These are phyloP conservation scores for Drosophila anomelani DNA, from an alignment of 2,888 invertebrate genomes.

Conservation along the genomic window DNA sequence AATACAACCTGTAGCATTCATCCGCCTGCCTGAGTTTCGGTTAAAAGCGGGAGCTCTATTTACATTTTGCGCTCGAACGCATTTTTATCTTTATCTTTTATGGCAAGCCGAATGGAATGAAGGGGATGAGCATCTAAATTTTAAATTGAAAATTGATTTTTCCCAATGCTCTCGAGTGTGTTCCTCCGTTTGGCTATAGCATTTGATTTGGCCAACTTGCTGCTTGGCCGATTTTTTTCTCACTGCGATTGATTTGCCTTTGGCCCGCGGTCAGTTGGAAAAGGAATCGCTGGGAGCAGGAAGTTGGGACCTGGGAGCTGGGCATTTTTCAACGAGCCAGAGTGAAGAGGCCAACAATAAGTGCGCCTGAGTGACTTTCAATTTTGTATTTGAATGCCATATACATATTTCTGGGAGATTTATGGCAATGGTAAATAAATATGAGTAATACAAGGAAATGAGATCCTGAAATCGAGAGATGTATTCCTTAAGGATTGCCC, in stretches of 20 bases:
- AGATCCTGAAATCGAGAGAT: background rate
- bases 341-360: conserved; percentile 31
- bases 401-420: conserved; percentile 2
- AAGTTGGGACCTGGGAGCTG: background rate
- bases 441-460: conserved; percentile 5
- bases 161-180: conserved; percentile 51
- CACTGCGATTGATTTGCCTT: conserved; percentile 51
- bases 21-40: conserved; percentile 49
- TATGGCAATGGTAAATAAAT: conserved; percentile 5
- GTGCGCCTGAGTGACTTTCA: conserved; percentile 56
- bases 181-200: conserved; percentile 38
- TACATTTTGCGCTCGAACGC: conserved; percentile 73
- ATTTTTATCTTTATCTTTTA: conserved; percentile 62
- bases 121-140: conserved; percentile 63
- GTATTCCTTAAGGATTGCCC: background rate
- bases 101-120: conserved; percentile 23
- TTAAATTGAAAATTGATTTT: conserved; percentile 79
- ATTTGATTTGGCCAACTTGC: conserved; percentile 51
- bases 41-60: conserved; percentile 63
- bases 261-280: conserved; percentile 52
- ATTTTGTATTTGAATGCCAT: conserved; percentile 24
- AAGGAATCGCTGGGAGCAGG: conserved; percentile 9
- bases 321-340: conserved; percentile 21
- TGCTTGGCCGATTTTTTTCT: conserved; percentile 54
- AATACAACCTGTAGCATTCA: conserved; percentile 67